Evolutionary conservation across 2,113 vertebrate genomes (phyloP).

Genomic region (Platysternon megacephalum): DNA sequence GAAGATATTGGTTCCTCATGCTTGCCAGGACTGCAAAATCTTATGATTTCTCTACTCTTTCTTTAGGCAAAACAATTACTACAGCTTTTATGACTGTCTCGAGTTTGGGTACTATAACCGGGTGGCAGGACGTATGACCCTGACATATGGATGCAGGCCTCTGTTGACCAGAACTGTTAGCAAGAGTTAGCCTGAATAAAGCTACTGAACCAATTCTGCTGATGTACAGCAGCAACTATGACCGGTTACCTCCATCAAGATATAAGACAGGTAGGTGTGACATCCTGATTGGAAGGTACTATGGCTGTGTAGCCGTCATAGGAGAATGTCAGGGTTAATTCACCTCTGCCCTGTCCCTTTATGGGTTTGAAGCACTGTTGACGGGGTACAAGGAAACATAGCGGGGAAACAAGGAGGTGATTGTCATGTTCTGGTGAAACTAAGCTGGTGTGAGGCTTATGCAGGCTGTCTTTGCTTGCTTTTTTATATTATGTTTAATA

Average conservation of each 20-base stretch:
- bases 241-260: background rate
- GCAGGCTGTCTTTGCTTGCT: background rate
- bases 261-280: background rate
- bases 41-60: background rate
- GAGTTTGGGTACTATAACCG: background rate
- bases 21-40: background rate
- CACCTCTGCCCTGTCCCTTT: background rate
- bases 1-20: background rate
- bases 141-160: background rate
- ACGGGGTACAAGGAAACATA: background rate
- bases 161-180: background rate
- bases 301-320: background rate
- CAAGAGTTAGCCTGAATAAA: background rate
- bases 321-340: background rate
- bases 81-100: background rate
- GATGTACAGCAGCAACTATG: background rate
- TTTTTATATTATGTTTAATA: background rate
- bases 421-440: background rate
- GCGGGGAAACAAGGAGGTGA: background rate
- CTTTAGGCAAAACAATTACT: background rate
- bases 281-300: background rate
- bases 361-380: background rate
- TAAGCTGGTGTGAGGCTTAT: background rate
- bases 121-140: background rate
- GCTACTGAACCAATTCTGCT: background rate